Evolutionary conservation across 2,888 invertebrate species (phyloP).

Genomic region (Anorthoa munda): DNA sequence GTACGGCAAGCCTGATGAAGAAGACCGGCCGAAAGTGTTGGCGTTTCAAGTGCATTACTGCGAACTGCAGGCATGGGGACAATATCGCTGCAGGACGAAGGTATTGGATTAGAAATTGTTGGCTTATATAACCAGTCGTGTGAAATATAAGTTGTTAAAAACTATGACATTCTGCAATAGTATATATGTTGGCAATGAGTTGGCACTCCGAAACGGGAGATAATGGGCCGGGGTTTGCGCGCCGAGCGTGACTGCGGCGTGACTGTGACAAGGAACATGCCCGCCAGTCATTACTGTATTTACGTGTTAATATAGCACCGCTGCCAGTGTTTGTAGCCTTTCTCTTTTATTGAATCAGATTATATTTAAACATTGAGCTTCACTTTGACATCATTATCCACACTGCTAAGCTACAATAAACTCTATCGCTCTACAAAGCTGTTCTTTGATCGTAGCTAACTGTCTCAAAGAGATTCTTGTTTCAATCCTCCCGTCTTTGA

Average conservation of each 20-base stretch:
- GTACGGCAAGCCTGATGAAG: slow-evolving; percentile 84
- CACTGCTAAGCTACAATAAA: slow-evolving; percentile 37
- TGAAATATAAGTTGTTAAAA: slow-evolving; percentile 55
- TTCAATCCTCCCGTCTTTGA: not conserved
- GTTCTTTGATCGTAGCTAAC: not conserved
- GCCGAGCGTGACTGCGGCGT: slow-evolving; percentile 76
- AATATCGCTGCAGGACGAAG: slow-evolving; percentile 94
- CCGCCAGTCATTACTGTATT: slow-evolving; percentile 72
- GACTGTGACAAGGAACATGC: slow-evolving; percentile 74
- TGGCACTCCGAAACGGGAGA: slow-evolving; percentile 81
- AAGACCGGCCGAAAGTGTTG: slow-evolving; percentile 84
- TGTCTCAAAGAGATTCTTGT: not conserved
- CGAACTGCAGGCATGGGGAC: slow-evolving; percentile 95
- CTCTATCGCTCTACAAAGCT: not conserved
- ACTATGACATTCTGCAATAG: slow-evolving; percentile 59
- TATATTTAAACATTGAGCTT: slow-evolving; percentile 47
- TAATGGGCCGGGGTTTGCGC: slow-evolving; percentile 78
- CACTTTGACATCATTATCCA: slow-evolving; percentile 51
- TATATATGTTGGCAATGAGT: slow-evolving; percentile 67
- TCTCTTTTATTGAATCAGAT: slow-evolving; percentile 64
- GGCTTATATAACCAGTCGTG: slow-evolving; percentile 13
- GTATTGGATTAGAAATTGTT: slow-evolving; percentile 74
- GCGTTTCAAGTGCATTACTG: slow-evolving; percentile 94
- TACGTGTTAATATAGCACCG: slow-evolving; percentile 71
- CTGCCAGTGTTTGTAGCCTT: slow-evolving; percentile 59